phyloP scores from a whole-genome alignment of 2,888 invertebrate genomes.

The Caenorhabditis macrosperma region DNA sequence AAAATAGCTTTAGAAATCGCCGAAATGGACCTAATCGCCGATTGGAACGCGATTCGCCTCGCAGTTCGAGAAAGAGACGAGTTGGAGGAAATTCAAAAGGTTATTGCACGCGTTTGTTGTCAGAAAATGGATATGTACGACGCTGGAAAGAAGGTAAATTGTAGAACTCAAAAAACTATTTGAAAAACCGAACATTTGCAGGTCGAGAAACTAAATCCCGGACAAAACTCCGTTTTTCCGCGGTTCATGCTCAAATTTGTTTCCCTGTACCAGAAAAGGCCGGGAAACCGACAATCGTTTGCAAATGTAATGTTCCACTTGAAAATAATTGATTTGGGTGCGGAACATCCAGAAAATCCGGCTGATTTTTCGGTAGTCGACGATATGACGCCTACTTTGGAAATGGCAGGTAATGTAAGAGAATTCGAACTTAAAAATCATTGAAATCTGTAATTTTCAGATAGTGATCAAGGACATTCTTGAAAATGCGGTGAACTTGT shows the following conservation, averaged over 20 bases:
- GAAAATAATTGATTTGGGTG: constrained; percentile 26
- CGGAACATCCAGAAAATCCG: constrained; percentile 8
- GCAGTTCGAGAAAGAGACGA: neutral
- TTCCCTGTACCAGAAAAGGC: neutral
- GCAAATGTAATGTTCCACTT: constrained; percentile 4
- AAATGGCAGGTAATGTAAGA: constrained; percentile 19
- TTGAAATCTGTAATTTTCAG: constrained; percentile 1
- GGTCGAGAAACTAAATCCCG: constrained; percentile 16
- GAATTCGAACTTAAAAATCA: neutral
- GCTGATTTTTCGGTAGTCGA: neutral
- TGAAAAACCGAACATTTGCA: constrained; percentile 10
- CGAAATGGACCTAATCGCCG: constrained; percentile 1
- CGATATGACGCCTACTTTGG: neutral
- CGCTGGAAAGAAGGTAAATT: constrained; percentile 23
- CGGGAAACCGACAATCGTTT: neutral
- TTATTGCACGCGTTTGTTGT: constrained; percentile 5
- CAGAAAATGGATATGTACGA: constrained; percentile 16
- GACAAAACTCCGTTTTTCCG: neutral
- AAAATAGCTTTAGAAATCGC: constrained; percentile 11
- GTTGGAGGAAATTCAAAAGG: constrained; percentile 8
- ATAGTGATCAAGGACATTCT: constrained; percentile 34
- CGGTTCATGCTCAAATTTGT: constrained; percentile 22
- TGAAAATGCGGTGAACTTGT: constrained; percentile 20
- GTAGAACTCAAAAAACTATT: neutral
- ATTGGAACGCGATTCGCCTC: neutral